Conservation (phyloP, 2,888 invertebrate species). For the Venusia cambrica region DNA sequence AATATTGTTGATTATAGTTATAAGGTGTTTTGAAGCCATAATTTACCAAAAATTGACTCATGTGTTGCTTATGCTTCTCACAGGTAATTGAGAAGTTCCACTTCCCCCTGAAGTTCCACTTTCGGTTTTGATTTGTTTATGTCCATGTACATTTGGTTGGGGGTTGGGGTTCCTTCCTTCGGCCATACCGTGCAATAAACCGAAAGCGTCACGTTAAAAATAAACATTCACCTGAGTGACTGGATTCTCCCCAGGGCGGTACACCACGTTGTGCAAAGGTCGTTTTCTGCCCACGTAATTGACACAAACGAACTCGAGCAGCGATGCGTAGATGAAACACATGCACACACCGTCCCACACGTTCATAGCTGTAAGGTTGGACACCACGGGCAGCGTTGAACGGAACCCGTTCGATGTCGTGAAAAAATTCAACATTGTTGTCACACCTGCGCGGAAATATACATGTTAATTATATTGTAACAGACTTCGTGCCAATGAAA, state of each 20-base stretch:
- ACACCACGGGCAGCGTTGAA: conserved; percentile 95
- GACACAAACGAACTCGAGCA: conserved; percentile 96
- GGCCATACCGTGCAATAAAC: conserved; percentile 3
- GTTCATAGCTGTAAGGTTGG: conserved; percentile 97
- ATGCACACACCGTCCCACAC: conserved; percentile 98
- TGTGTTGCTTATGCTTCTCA: too few species aligned
- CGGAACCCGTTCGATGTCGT: conserved; percentile 96
- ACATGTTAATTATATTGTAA: conserved; percentile 9
- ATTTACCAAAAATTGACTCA: too few species aligned
- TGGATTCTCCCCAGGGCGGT: conserved; percentile 94
- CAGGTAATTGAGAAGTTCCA: too few species aligned
- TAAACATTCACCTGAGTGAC: conserved; percentile 91
- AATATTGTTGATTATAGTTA: too few species aligned
- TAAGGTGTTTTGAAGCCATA: too few species aligned
- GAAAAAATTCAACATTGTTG: conserved; percentile 99
- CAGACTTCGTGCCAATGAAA: background rate
- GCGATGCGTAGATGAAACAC: conserved; percentile 97
- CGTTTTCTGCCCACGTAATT: conserved; percentile 96
- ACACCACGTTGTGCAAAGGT: conserved; percentile 93
- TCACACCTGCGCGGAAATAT: conserved; percentile 86
- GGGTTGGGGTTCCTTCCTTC: too few species aligned
- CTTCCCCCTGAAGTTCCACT: too few species aligned
- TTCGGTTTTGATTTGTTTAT: too few species aligned
- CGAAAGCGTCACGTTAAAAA: conserved; percentile 11
- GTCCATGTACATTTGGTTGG: too few species aligned